Evolutionary conservation across 2,113 vertebrate species (phyloP), one percentile per base, ranked within the genome.

Genomic region (Caloenas nicobarica): DNA sequence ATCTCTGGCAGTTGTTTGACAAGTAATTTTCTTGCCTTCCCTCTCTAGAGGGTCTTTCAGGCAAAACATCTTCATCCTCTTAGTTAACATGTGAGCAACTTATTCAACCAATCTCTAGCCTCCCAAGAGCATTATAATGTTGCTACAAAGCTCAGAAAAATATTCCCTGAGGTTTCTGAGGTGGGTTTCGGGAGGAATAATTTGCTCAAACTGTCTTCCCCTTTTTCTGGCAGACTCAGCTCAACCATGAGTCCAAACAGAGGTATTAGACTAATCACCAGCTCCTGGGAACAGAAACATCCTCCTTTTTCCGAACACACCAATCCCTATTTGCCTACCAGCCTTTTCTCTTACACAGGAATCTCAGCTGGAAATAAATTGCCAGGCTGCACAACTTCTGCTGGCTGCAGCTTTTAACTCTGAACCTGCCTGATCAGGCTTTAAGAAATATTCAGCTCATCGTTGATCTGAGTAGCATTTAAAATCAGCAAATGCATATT

Each of bases 371-470:
- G 61, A 95, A 92, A 76, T 89, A 78, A 19, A 85, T 23, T 87
- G 89, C 33, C 46, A 88, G 31, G 31, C 46, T 80, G n/a, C 22
- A 56, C 61, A 87, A n/a, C 38, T 95, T 93, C 51, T 85, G 2
- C 31, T 86, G 81, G 42, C 33, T 53, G 29, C 28, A 84, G 24
- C 28, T 92, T 95, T 95, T 97, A 96, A 91, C 78, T 24, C 73
- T 85, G 44, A 72, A 53, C 16, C 6, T 79, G 79, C 89, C 46
- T 80, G 53, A 54, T 77, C 50, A 77, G 42, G 28, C 36, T 70
- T 42, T 38, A 17, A 13, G 23, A 87, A 78, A 7, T 8, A 38
- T 40, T 68, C 4, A 70, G 40, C 38, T 83, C 16, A 53, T 56
- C 10, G 28, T 18, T 4, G 8, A 15, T 76, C 26, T 36, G 77